phyloP scores from a whole-genome alignment of 2,797 vertebrate species.

The Fistularia commersonii region DNA sequence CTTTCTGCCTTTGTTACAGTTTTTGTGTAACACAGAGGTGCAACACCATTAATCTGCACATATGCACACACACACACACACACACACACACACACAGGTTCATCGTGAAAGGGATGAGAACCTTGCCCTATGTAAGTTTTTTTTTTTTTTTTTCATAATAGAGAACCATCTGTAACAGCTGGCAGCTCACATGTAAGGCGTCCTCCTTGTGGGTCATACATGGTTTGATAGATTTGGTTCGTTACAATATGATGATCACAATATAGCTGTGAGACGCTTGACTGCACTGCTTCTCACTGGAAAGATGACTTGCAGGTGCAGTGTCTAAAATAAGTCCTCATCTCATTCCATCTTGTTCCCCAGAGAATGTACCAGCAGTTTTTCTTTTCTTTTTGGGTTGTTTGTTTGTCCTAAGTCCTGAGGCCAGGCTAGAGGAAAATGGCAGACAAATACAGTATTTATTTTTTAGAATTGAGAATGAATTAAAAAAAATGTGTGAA shows the following conservation, averaged over 20 bases:
- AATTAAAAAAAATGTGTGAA: too few species aligned
- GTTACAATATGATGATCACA: slow-evolving; percentile 38
- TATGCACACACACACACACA: neutral
- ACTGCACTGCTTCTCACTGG: slow-evolving; percentile 30
- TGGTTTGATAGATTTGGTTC: slow-evolving; percentile 38
- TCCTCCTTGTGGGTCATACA: slow-evolving; percentile 19
- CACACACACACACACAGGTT: neutral
- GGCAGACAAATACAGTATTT: too few species aligned
- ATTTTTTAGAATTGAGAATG: too few species aligned
- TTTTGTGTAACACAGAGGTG: slow-evolving; percentile 12
- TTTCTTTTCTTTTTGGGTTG: too few species aligned
- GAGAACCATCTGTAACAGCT: slow-evolving; percentile 33
- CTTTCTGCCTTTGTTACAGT: slow-evolving; percentile 26
- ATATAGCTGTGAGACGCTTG: slow-evolving; percentile 29
- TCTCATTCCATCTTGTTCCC: slow-evolving; percentile 9
- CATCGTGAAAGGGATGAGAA: slow-evolving; percentile 17
- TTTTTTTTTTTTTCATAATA: slow-evolving; percentile 3
- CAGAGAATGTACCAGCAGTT: slow-evolving; percentile 2
- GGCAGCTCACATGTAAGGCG: slow-evolving; percentile 28
- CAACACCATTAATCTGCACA: slow-evolving; percentile 8
- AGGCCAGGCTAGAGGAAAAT: too few species aligned
- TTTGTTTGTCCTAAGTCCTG: too few species aligned
- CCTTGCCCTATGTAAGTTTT: slow-evolving; percentile 12
- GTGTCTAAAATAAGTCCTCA: neutral
- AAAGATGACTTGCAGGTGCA: slow-evolving; percentile 31